Conservation (phyloP, 2,888 invertebrate species). For the Mesochorus sp. region DNA sequence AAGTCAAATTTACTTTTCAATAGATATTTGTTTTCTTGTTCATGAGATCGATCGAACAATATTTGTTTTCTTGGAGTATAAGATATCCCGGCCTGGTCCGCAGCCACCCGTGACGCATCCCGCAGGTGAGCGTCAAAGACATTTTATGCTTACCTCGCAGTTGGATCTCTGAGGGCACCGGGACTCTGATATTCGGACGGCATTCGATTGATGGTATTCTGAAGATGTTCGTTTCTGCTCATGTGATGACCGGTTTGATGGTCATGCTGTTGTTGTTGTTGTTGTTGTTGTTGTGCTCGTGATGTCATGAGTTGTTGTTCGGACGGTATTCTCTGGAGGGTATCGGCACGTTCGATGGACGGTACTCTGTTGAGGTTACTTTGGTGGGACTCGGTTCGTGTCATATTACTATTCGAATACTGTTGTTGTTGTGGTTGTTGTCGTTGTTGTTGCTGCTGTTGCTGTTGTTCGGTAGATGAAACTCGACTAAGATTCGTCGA, state of each 20-base stretch:
- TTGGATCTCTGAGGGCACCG: slow-evolving; percentile 76
- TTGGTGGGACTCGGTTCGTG: slow-evolving; percentile 72
- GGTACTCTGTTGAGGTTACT: slow-evolving; percentile 74
- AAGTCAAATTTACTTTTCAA: no score
- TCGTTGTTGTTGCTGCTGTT: slow-evolving; percentile 83
- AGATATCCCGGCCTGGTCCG: slow-evolving; percentile 11
- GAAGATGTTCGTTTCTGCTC: slow-evolving; percentile 70
- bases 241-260: slow-evolving; percentile 68
- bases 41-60: no score
- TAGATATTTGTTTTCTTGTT: no score
- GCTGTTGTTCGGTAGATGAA: slow-evolving; percentile 75
- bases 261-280: slow-evolving; percentile 62
- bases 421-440: slow-evolving; percentile 55
- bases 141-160: slow-evolving; percentile 81
- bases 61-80: slow-evolving; percentile 8
- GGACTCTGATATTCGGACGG: slow-evolving; percentile 80
- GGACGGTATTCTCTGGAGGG: slow-evolving; percentile 80
- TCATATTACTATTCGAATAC: slow-evolving; percentile 64
- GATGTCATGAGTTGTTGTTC: slow-evolving; percentile 68
- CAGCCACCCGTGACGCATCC: neutral
- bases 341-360: slow-evolving; percentile 71
- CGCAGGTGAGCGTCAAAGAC: slow-evolving; percentile 70
- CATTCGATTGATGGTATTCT: slow-evolving; percentile 73
- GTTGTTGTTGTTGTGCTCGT: slow-evolving; percentile 22
- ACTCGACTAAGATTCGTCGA: slow-evolving; percentile 63